phyloP scores from a whole-genome alignment of 2,797 vertebrate genomes.

The Mus spretus region DNA sequence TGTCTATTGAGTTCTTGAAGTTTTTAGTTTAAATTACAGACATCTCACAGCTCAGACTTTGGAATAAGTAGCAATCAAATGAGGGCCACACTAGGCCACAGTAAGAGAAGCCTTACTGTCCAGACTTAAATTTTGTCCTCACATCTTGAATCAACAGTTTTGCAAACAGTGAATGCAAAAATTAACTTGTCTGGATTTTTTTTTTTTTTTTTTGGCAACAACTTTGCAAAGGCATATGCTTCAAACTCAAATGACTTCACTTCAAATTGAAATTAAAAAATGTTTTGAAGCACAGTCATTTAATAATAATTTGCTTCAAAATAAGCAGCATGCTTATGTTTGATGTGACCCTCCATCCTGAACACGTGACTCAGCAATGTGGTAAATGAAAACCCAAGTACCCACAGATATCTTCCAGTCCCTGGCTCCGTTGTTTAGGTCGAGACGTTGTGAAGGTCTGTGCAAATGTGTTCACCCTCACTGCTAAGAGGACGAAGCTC shows the following conservation, averaged over 20 bases:
- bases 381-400: conserved; percentile 83
- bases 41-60: conserved; percentile 49
- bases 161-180: conserved; percentile 81
- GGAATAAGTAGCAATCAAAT: conserved; percentile 40
- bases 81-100: conserved; percentile 70
- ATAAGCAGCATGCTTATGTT: conserved; percentile 87
- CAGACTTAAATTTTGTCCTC: conserved; percentile 64
- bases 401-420: conserved; percentile 79
- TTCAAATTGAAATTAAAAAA: conserved; percentile 88
- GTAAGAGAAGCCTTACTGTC: conserved; percentile 56
- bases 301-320: conserved; percentile 89
- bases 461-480: conserved; percentile 81
- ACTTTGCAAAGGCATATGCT: conserved; percentile 89
- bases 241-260: conserved; percentile 89
- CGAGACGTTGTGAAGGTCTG: conserved; percentile 64
- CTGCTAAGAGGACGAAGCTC: conserved; percentile 84
- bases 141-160: conserved; percentile 78
- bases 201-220: conserved; percentile 87
- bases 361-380: conserved; percentile 84
- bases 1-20: conserved; percentile 23
- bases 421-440: conserved; percentile 73
- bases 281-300: conserved; percentile 89
- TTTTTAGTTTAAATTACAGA: conserved; percentile 45
- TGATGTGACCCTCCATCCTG: conserved; percentile 85
- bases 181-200: conserved; percentile 83